Percentiles rank a stretch among this genome's conserved stretches.
phyloP scores from a whole-genome alignment of 2,113 vertebrate species.

The Rhynchomys soricoides region DNA sequence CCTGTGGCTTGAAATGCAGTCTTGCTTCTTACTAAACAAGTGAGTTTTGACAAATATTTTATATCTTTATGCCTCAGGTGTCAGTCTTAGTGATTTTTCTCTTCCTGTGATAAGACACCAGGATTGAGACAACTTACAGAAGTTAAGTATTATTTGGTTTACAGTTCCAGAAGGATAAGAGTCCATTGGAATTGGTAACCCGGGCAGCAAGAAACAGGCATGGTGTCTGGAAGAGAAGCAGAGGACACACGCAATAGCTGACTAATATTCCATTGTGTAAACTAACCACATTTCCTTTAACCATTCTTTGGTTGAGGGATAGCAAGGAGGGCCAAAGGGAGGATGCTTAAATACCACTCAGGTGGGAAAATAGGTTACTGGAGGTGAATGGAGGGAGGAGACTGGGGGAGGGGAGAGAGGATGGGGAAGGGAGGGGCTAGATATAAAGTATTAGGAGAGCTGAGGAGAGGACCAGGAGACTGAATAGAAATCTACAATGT shows the following conservation, averaged over 20 bases:
- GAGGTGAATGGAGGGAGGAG: no score
- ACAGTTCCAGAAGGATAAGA: background rate
- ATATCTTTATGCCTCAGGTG: background rate
- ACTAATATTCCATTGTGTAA: no score
- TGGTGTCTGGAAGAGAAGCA: background rate
- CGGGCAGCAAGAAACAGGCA: background rate
- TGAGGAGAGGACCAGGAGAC: no score
- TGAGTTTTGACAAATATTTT: background rate
- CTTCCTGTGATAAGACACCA: background rate
- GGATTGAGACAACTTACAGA: background rate
- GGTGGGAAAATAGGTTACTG: no score
- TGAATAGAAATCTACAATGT: no score
- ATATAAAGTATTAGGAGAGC: no score
- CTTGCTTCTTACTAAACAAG: background rate
- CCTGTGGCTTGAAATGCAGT: background rate
- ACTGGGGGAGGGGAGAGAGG: no score
- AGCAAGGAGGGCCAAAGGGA: no score
- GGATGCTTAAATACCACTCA: no score
- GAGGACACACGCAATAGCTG: background rate
- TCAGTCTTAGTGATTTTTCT: background rate
- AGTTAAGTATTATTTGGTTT: background rate
- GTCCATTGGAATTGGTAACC: background rate
- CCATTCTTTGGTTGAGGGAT: no score
- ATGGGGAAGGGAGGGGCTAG: no score
- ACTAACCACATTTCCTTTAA: no score